Evolutionary conservation across 1,140 invertebrate species (phyloP), one percentile per base, ranked within the genome.

Genomic region (Lamellibrachia luymesi): DNA sequence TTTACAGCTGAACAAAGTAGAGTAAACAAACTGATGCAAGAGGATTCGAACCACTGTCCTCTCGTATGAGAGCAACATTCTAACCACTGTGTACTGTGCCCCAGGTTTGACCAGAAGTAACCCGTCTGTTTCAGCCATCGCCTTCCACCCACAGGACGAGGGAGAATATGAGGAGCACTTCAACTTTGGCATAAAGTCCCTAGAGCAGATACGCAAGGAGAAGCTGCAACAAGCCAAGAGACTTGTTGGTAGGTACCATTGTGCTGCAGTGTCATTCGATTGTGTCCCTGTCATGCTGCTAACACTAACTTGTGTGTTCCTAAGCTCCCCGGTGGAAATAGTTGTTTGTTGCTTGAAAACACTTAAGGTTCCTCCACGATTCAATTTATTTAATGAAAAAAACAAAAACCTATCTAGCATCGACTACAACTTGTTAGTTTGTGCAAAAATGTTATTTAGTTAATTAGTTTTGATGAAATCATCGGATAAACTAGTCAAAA

Each of bases 151-250:
- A 80, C 64, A 80, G 8, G 64, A 80, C 8, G 64, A 80, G 13
- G 64, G 13, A 80, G 64, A 80, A 80, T 10, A 80, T 22, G 64
- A 80, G 64, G 64, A 80, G 17, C 64, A 10, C 13, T 25, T 91
- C 13, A 51, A 91, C 91, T 51, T 91, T 91, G 91, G 91, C 91
- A 51, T 91, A 13, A 91, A 91, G 22, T 50, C 49, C 51, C 91
- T 91, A n/a, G 91, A 50, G 51, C 13, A 91, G 51, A 50, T 91
- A 51, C 91, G 91, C 6, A 91, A 51, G n/a, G 91, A 91, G 91
- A 91, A 91, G 91, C 8, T 91, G 49, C 91, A 50, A 17, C 51
- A 50, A 91, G 91, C 91, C 5, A 91, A 91, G 91, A 91, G 17
- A 91, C 91, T 91, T 27, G 49, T 91, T 2, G 91, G 91, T 91